Base-by-base conservation (phyloP, 1,140 invertebrate genomes). In the Lasioglossum baleicum region DNA sequence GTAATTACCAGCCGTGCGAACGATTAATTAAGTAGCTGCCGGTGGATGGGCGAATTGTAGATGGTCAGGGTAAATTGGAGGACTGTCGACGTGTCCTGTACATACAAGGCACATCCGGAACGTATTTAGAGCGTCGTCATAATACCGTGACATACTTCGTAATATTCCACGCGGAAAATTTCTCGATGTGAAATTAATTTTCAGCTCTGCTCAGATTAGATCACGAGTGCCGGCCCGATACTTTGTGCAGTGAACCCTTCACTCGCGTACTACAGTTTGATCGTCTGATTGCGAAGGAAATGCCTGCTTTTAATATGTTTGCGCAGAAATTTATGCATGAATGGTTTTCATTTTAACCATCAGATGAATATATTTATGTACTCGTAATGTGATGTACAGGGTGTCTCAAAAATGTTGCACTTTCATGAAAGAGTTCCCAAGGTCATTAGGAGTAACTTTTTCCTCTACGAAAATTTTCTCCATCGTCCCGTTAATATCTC, bases 1-100 rank as follows among this genome's bases (percentile, higher is more conserved):
- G 84, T 86, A 86, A 86, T 86, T 86, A 86, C 83, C 75, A 71
- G n/a, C 72, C 83, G 80, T 78, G 84, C 80, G 83, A 68, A 85
- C 84, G 82, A 86, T 85, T 86, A 86, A 86, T 86, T 86, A 86
- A 85, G 84, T 86, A 86, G 72, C 73, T 71, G 84, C 42, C 67
- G 60, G 83, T 70, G 68, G 71, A 83, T 86, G 83, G 72, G 48
- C 80, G 69, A 86, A 85, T 85, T 76, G 80, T 79, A 83, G 75
- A 76, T 86, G 56, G 70, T 56, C 61, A 74, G 53, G 81, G 72
- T 74, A 85, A 86, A 86, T 85, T 86, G 81, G 75, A 83, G 83
- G 75, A 72, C 67, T 66, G 71, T 72, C 61, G 56, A 81, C 44
- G 71, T 67, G 82, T 80, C 56, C 61, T 6, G n/a, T 53, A 64